These are phyloP conservation scores for Periophthalmus magnuspinnatus DNA, from an alignment of 2,797 vertebrate genomes.

Conservation along the genomic window DNA sequence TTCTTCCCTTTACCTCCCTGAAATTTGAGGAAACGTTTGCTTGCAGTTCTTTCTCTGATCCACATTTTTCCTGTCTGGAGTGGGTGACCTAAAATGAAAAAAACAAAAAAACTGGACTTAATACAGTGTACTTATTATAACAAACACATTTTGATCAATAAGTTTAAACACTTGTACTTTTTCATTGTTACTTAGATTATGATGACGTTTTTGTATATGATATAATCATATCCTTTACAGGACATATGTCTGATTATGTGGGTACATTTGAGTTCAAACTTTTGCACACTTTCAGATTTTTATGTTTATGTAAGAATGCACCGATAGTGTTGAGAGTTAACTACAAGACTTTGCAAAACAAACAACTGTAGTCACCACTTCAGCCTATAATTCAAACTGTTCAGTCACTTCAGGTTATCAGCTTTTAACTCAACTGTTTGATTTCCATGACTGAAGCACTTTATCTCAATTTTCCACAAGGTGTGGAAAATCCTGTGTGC, in stretches of 20 bases:
- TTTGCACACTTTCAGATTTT: background rate
- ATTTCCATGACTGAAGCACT: background rate
- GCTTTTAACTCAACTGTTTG: background rate
- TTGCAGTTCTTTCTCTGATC: constrained; percentile 81
- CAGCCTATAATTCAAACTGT: background rate
- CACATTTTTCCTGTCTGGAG: constrained; percentile 88
- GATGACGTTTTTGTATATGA: background rate
- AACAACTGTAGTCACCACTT: background rate
- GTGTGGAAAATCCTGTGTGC: background rate
- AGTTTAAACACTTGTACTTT: too few species aligned
- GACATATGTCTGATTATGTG: background rate
- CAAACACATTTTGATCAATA: background rate
- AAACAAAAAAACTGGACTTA: background rate
- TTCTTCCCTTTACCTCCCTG: constrained; percentile 63
- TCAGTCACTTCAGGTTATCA: background rate
- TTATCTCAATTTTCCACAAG: constrained; percentile 1
- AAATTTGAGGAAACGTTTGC: constrained; percentile 52
- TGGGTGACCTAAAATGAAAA: constrained; percentile 73
- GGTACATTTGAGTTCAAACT: background rate
- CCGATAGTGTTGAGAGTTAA: background rate
- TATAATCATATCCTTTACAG: background rate
- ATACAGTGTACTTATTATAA: background rate
- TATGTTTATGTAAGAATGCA: background rate
- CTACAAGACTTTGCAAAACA: too few species aligned
- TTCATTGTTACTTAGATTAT: background rate